These are phyloP conservation scores for Ornithoptera priamus DNA, from an alignment of 2,888 invertebrate species.

Conservation along the genomic window DNA sequence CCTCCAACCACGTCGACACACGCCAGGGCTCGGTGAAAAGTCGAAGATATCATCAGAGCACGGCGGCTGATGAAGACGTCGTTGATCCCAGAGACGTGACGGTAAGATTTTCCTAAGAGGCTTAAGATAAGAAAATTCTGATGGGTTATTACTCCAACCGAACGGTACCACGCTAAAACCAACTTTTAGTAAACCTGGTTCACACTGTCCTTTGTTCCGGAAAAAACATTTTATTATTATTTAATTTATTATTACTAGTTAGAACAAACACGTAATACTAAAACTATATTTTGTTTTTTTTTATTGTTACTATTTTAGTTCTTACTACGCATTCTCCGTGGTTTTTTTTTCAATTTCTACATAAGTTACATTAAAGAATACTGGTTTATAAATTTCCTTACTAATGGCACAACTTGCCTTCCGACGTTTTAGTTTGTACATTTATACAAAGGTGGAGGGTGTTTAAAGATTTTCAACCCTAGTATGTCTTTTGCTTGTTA, in stretches of 20 bases:
- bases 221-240: too few species aligned
- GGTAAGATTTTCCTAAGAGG: conserved; percentile 43
- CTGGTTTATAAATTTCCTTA: not conserved
- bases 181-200: too few species aligned
- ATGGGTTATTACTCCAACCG: too few species aligned
- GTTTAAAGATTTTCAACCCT: not conserved
- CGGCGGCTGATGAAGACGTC: conserved; percentile 54
- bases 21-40: conserved; percentile 64
- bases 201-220: too few species aligned
- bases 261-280: too few species aligned
- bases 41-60: conserved; percentile 64
- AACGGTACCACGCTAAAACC: too few species aligned
- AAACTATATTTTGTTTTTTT: too few species aligned
- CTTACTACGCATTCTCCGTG: too few species aligned
- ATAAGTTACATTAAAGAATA: not conserved
- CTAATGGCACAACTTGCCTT: not conserved
- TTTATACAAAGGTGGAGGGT: conserved; percentile 1
- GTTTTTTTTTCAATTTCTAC: not conserved
- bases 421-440: not conserved
- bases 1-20: conserved; percentile 63
- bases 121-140: too few species aligned
- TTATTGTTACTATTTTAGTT: too few species aligned
- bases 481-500: not conserved
- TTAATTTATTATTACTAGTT: too few species aligned
- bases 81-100: conserved; percentile 69